phyloP scores from a whole-genome alignment of 1,140 invertebrate genomes.

The Acyrthosiphon pisum region DNA sequence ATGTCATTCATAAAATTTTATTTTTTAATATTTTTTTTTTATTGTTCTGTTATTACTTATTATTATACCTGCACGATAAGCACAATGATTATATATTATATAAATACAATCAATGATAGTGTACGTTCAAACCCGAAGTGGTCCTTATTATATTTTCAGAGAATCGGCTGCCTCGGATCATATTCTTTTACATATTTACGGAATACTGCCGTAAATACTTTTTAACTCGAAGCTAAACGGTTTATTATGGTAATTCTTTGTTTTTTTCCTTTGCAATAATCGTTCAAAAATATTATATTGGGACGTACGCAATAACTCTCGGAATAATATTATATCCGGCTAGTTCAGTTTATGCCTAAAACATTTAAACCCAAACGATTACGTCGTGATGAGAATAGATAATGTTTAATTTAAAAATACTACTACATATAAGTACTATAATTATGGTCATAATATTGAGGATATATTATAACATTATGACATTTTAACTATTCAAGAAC shows the following conservation, averaged over 20 bases:
- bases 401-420: neutral
- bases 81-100: neutral
- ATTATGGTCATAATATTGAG: too few relatives aligned
- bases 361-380: neutral
- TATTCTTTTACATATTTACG: too few relatives aligned
- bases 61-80: neutral
- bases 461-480: neutral
- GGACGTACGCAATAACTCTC: neutral
- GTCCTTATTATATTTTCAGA: too few relatives aligned
- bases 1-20: neutral
- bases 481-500: neutral
- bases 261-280: neutral
- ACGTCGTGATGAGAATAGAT: neutral
- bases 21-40: neutral
- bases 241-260: neutral
- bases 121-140: neutral
- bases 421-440: neutral
- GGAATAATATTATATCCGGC: neutral
- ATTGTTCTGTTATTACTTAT: neutral
- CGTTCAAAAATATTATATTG: neutral
- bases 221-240: neutral
- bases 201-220: neutral
- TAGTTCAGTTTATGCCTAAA: neutral
- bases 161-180: too few relatives aligned
- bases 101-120: neutral